These are phyloP conservation scores for Drosophila kuntzei DNA, from an alignment of 2,888 invertebrate species.

Conservation along the genomic window DNA sequence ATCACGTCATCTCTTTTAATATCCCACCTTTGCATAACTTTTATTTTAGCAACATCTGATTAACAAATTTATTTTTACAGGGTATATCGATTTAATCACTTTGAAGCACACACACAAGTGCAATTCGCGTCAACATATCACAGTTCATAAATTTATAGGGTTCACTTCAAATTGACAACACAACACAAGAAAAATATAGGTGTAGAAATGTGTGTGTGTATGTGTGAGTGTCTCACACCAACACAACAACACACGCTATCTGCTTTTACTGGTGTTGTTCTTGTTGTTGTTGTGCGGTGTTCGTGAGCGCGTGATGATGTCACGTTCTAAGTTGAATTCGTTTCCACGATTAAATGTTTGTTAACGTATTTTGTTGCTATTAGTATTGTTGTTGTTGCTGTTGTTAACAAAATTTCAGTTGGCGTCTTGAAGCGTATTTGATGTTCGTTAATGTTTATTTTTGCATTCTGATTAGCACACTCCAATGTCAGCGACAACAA, in stretches of 20 bases:
- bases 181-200: slow-evolving; percentile 25
- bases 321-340: slow-evolving; percentile 78
- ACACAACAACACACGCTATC: slow-evolving; percentile 53
- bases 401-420: slow-evolving; percentile 30
- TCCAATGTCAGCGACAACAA: slow-evolving; percentile 44
- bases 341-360: slow-evolving; percentile 73
- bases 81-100: slow-evolving; percentile 37
- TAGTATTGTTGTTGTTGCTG: slow-evolving; percentile 23
- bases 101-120: slow-evolving; percentile 7
- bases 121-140: slow-evolving; percentile 30
- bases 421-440: slow-evolving; percentile 54
- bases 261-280: slow-evolving; percentile 34
- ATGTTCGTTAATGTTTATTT: slow-evolving; percentile 76
- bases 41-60: not conserved
- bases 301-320: slow-evolving; percentile 79
- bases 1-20: not conserved
- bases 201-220: slow-evolving; percentile 22
- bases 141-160: slow-evolving; percentile 54
- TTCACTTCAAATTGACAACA: slow-evolving; percentile 57
- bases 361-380: slow-evolving; percentile 56
- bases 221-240: slow-evolving; percentile 12
- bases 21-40: not conserved
- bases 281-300: slow-evolving; percentile 18
- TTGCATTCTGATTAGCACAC: slow-evolving; percentile 74
- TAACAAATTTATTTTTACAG: slow-evolving; percentile 4